Evolutionary conservation across 2,797 vertebrate genomes (phyloP).

Genomic region (Micrastur ruficollis): DNA sequence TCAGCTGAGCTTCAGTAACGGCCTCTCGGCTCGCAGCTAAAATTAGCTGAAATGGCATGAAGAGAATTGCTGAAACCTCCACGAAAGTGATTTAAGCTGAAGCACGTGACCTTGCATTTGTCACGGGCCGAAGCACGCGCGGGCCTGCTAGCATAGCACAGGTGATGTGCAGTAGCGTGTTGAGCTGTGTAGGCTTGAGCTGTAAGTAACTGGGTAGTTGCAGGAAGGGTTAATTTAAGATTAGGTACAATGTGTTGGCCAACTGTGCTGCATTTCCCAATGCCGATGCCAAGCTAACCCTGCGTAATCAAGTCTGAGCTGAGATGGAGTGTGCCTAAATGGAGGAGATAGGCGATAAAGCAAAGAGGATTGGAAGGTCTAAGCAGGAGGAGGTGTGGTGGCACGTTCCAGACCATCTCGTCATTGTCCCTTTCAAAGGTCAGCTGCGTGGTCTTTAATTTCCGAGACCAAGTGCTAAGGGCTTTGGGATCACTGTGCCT

Average conservation of each 20-base stretch:
- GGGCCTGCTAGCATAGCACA: background rate
- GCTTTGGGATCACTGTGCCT: background rate
- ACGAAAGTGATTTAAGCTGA: conserved; percentile 15
- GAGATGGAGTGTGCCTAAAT: background rate
- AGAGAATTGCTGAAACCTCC: conserved; percentile 51
- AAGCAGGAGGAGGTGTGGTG: background rate
- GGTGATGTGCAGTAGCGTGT: background rate
- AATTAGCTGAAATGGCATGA: conserved; percentile 56
- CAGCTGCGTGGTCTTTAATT: background rate
- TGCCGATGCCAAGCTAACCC: background rate
- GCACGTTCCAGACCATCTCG: background rate
- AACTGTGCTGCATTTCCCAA: background rate
- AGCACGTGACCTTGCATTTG: conserved; percentile 31
- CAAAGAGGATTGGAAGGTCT: background rate
- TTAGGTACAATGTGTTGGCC: background rate
- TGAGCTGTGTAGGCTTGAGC: background rate
- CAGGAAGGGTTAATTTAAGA: background rate
- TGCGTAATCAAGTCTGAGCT: background rate
- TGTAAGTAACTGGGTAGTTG: accelerated
- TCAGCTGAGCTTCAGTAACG: background rate
- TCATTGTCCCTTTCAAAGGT: background rate
- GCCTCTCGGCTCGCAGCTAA: conserved; percentile 34
- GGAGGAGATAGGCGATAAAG: background rate
- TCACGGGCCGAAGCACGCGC: background rate
- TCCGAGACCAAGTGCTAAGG: background rate